Conservation (phyloP, 2,888 invertebrate genomes). For the Gibbula magus region DNA sequence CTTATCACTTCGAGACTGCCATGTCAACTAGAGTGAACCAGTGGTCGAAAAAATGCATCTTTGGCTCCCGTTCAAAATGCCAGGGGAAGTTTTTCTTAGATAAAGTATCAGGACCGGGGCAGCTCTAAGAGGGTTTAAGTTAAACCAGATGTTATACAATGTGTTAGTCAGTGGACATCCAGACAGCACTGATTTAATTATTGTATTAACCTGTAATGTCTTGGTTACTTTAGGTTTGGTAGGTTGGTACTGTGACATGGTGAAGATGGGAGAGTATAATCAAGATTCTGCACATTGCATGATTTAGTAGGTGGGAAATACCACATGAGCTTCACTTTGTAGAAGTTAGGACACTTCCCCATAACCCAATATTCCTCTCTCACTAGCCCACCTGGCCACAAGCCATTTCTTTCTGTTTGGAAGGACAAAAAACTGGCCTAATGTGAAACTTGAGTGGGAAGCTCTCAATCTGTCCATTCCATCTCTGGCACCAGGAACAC, state of each 20-base stretch:
- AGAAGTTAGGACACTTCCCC: neutral
- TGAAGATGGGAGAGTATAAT: neutral
- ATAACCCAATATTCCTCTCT: neutral
- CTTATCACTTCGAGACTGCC: slow-evolving; percentile 22
- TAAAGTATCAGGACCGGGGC: neutral
- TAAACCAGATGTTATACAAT: too few species aligned
- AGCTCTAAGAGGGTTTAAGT: too few species aligned
- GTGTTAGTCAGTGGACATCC: too few species aligned
- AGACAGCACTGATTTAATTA: too few species aligned
- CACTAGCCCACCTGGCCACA: slow-evolving; percentile 8
- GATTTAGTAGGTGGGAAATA: neutral
- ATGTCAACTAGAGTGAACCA: slow-evolving; percentile 28
- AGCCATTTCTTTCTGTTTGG: slow-evolving; percentile 21
- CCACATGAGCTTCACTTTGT: too few species aligned
- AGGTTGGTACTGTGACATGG: neutral
- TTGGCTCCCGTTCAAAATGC: slow-evolving; percentile 33
- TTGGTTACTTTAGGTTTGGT: neutral
- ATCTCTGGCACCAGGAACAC: slow-evolving; percentile 5
- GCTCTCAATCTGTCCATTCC: slow-evolving; percentile 23
- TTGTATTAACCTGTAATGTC: neutral
- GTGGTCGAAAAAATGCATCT: slow-evolving; percentile 28
- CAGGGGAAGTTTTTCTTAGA: slow-evolving; percentile 6
- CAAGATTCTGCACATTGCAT: neutral
- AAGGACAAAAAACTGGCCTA: slow-evolving; percentile 5
- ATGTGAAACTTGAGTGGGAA: slow-evolving; percentile 13